Percentiles rank a stretch among this genome's conserved stretches.
These are phyloP conservation scores for Machimus rusticus DNA, from an alignment of 2,888 invertebrate species.

Conservation along the genomic window DNA sequence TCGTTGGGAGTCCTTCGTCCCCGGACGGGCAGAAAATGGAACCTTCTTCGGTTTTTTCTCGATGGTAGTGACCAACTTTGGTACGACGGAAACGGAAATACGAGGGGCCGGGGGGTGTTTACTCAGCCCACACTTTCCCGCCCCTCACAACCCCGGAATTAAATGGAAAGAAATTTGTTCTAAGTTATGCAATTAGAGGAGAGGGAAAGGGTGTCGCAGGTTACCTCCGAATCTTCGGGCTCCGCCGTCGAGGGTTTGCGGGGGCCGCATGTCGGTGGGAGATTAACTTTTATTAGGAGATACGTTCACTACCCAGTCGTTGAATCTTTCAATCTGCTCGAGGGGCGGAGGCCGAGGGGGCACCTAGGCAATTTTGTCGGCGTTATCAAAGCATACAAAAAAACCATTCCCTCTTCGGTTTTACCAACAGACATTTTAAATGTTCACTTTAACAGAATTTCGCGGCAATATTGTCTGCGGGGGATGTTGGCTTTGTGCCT, in stretches of 20 bases:
- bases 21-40: not conserved
- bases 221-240: not conserved
- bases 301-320: not conserved
- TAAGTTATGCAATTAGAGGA: slow-evolving; percentile 42
- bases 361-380: not conserved
- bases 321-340: not conserved
- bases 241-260: not conserved
- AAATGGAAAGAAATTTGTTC: slow-evolving; percentile 39
- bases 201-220: not conserved
- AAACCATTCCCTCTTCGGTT: not conserved
- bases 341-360: not conserved
- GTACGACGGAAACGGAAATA: slow-evolving; percentile 42
- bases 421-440: not conserved
- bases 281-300: not conserved
- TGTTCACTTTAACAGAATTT: not conserved
- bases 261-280: not conserved
- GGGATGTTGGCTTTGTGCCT: not conserved
- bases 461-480: not conserved
- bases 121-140: not conserved
- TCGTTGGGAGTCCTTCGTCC: not conserved
- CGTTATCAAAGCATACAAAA: not conserved
- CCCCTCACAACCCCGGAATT: not conserved
- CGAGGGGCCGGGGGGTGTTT: slow-evolving; percentile 13
- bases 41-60: not conserved
- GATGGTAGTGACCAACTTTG: not conserved